Percentiles rank a stretch among this genome's conserved stretches.
phyloP scores from a whole-genome alignment of 2,113 vertebrate genomes.

The Mastomys coucha region DNA sequence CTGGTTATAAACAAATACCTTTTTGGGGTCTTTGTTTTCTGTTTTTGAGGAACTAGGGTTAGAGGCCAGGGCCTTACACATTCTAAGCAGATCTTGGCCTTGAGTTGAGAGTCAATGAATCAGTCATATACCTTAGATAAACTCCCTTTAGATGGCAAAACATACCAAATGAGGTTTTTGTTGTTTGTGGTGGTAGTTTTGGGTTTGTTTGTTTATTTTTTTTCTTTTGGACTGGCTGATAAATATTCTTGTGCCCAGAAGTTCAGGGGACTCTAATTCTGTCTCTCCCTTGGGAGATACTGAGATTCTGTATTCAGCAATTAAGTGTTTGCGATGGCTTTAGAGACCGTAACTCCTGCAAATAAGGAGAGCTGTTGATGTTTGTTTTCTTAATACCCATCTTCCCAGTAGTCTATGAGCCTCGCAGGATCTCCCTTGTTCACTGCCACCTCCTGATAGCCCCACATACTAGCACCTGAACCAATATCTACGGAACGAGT shows the following conservation, averaged over 20 bases:
- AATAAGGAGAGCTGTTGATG: constrained; percentile 36
- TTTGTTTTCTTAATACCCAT: constrained; percentile 60
- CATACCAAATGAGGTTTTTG: neutral
- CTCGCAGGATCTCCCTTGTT: neutral
- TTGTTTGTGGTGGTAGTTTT: neutral
- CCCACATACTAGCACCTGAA: neutral
- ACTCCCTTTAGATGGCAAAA: constrained; percentile 43
- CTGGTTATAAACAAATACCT: neutral
- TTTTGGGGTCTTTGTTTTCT: neutral
- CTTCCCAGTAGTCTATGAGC: neutral
- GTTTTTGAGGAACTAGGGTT: neutral
- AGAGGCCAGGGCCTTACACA: neutral
- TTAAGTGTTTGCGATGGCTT: constrained; percentile 36
- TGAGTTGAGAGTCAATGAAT: constrained; percentile 10
- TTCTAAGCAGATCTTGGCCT: neutral
- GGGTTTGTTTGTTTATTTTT: neutral
- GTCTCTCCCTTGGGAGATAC: constrained; percentile 24
- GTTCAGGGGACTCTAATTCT: constrained; percentile 9
- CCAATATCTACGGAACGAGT: neutral
- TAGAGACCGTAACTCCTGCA: neutral
- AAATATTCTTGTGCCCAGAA: constrained; percentile 7
- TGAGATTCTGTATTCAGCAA: neutral
- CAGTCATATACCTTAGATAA: constrained; percentile 18
- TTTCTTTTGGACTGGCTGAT: neutral
- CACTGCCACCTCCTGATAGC: neutral